Base-by-base conservation (phyloP, 30 jellyfish, hydroid and myxozoan genomes). In the Pelagia noctiluca region DNA sequence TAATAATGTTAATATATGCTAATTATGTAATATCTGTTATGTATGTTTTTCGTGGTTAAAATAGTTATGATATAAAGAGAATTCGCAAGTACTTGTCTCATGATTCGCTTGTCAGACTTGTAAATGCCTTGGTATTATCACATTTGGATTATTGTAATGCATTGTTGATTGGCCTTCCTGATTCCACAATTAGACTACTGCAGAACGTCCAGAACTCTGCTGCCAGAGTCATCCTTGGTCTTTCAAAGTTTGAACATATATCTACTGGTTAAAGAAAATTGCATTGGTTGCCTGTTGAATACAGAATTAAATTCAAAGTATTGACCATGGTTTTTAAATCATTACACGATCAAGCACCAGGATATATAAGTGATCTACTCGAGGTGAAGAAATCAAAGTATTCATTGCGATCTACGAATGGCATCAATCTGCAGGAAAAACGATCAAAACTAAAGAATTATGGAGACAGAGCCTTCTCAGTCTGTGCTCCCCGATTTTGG, bases 401-500 rank as follows among this genome's bases (percentile, higher is more conserved):
- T 53, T 74, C 74, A 74, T 74, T 74, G 47, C 86, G 75, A 74
- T 74, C 86, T 22, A 34, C 75, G 75, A 74, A 74, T 74, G 86
- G 86, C 83, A 71, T 71, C 83, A 71, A 71, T 48, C 83, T 71
- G 83, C 83, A 71, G 30, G 83, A 71, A 71, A 21, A 71, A 37
- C 70, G 83, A 71, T 71, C 83, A 71, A 37, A 71, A 71, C 37
- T 37, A 69, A 71, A 34, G n/a, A n/a, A n/a, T n/a, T n/a, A n/a
- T n/a, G n/a, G n/a, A n/a, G n/a, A n/a, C n/a, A n/a, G n/a, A n/a
- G 70, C 86, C 75, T 74, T 74, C 60, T 74, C 75, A 74, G 86
- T 74, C 54, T 50, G 74, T 50, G 86, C 75, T 74, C 74, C 74
- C 86, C 75, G 57, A 74, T 62, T 74, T 74, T 48, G 50, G 86